phyloP scores from a whole-genome alignment of 2,113 vertebrate species.

The Octodon degus region DNA sequence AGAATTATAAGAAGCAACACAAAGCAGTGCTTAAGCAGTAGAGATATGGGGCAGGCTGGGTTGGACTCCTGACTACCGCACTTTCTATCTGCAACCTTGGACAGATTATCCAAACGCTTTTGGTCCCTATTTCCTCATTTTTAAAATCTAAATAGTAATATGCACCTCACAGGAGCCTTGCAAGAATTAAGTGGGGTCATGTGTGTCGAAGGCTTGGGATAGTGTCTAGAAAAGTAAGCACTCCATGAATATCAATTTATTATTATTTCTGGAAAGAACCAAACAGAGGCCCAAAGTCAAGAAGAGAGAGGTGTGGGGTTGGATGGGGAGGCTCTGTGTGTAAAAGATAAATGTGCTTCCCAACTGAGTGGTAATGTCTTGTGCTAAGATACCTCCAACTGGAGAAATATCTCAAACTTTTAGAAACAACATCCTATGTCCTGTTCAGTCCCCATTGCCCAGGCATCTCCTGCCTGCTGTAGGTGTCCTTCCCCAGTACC shows the following conservation, averaged over 20 bases:
- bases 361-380: neutral
- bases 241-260: neutral
- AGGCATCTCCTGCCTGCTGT: neutral
- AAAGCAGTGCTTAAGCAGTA: neutral
- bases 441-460: neutral
- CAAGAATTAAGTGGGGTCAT: conserved; percentile 44
- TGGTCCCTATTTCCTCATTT: conserved; percentile 10
- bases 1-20: neutral
- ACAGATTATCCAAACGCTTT: neutral
- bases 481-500: neutral
- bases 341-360: neutral
- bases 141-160: neutral
- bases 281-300: neutral
- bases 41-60: neutral
- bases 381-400: neutral
- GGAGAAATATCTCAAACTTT: neutral
- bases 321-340: neutral
- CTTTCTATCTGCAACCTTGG: neutral
- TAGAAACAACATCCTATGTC: neutral
- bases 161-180: neutral
- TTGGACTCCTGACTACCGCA: neutral
- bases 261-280: conserved; percentile 12
- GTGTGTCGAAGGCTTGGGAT: neutral
- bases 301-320: neutral
- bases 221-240: conserved; percentile 1